phyloP scores from a whole-genome alignment of 1,140 invertebrate genomes.

The Phymorhynchus buccinoides region DNA sequence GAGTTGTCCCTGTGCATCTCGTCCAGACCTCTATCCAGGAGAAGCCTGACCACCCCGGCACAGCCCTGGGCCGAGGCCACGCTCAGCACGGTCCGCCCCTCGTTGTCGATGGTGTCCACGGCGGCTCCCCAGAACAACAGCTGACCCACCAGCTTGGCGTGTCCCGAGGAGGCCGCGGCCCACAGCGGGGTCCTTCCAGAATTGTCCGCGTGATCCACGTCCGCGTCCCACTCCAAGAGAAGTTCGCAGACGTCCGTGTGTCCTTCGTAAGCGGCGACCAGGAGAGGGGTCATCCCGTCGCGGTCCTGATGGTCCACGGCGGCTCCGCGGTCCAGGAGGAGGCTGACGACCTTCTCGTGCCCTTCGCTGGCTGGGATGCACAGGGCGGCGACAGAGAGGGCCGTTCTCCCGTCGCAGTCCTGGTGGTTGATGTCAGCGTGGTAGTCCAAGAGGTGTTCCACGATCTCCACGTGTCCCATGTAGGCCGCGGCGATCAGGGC shows the following conservation, averaged over 20 bases:
- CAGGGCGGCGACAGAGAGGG: slow-evolving; percentile 79
- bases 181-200: slow-evolving; percentile 84
- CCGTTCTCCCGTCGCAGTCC: slow-evolving; percentile 74
- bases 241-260: slow-evolving; percentile 85
- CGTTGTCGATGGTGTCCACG: slow-evolving; percentile 90
- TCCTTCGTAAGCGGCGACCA: slow-evolving; percentile 82
- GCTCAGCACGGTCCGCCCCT: slow-evolving; percentile 87
- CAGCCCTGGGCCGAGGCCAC: slow-evolving; percentile 90
- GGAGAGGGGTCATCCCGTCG: slow-evolving; percentile 94
- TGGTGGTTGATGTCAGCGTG: slow-evolving; percentile 71
- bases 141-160: slow-evolving; percentile 84
- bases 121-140: slow-evolving; percentile 91
- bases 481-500: slow-evolving; percentile 77
- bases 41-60: slow-evolving; percentile 86
- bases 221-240: slow-evolving; percentile 87
- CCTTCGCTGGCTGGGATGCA: slow-evolving; percentile 83
- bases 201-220: slow-evolving; percentile 87
- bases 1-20: slow-evolving; percentile 78
- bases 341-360: slow-evolving; percentile 69
- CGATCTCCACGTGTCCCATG: slow-evolving; percentile 77
- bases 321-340: slow-evolving; percentile 82
- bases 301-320: slow-evolving; percentile 89
- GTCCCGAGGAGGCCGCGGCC: slow-evolving; percentile 89
- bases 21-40: slow-evolving; percentile 89
- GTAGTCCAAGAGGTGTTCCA: slow-evolving; percentile 70